Evolutionary conservation across 2,888 invertebrate species (phyloP).

Genomic region (Pachliopta kotzebuea): DNA sequence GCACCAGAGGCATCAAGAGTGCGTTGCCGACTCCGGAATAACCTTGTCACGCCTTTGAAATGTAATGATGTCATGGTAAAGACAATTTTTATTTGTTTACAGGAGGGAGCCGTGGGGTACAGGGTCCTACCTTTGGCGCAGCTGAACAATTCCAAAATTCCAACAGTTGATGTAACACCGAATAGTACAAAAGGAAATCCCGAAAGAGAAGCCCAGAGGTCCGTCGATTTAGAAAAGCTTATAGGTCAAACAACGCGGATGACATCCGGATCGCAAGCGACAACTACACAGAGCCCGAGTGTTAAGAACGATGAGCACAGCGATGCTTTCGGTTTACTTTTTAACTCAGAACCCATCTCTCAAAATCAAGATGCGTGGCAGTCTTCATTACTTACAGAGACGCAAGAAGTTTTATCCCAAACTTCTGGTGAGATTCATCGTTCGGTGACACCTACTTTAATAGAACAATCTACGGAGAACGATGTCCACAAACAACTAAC

Average conservation of each 20-base stretch:
- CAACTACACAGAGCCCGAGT: conserved; percentile 12
- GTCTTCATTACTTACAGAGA: conserved; percentile 4
- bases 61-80: background rate
- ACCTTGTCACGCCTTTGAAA: too few relatives aligned
- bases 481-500: conserved; percentile 29
- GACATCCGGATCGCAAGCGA: conserved; percentile 35
- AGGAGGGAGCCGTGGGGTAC: conserved; percentile 55
- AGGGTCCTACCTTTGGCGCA: conserved; percentile 63
- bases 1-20: too few relatives aligned
- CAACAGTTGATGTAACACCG: conserved; percentile 43
- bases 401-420: background rate
- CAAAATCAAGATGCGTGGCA: conserved; percentile 10
- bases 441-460: conserved; percentile 2
- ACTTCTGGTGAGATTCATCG: background rate
- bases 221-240: conserved; percentile 64
- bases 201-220: conserved; percentile 63
- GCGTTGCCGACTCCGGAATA: too few relatives aligned
- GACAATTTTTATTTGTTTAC: conserved; percentile 37
- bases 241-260: conserved; percentile 50
- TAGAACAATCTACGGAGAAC: background rate
- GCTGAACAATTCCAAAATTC: conserved; percentile 51
- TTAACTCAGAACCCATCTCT: background rate
- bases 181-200: conserved; percentile 48
- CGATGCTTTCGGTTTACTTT: background rate
- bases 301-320: conserved; percentile 11